Percentiles rank a stretch among this genome's conserved stretches.
Conservation (phyloP, 1,140 invertebrate genomes). For the Diabrotica virgifera region DNA sequence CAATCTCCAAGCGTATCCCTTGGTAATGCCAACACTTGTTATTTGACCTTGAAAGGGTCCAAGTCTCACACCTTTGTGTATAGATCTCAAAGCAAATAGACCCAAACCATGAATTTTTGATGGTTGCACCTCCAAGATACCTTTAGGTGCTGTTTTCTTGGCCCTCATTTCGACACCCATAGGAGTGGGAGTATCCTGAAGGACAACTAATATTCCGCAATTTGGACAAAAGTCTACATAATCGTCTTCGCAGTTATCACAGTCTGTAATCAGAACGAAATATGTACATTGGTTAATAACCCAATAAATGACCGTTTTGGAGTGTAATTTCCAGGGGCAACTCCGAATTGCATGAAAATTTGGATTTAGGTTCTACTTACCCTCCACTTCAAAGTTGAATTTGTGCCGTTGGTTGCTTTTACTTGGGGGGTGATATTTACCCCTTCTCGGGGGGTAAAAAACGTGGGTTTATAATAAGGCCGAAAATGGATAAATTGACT, state of each 20-base stretch:
- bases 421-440: too few species aligned
- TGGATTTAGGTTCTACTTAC: too few species aligned
- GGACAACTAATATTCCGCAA: slow-evolving; percentile 26
- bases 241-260: slow-evolving; percentile 30
- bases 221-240: slow-evolving; percentile 31
- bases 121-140: slow-evolving; percentile 17
- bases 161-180: slow-evolving; percentile 25
- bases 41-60: slow-evolving; percentile 48
- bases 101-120: slow-evolving; percentile 41
- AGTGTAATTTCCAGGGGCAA: too few species aligned
- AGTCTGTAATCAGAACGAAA: slow-evolving; percentile 23
- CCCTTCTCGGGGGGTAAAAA: too few species aligned
- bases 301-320: too few species aligned
- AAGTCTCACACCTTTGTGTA: slow-evolving; percentile 48
- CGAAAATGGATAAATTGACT: too few species aligned
- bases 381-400: too few species aligned
- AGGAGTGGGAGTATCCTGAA: slow-evolving; percentile 25
- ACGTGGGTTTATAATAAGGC: too few species aligned
- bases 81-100: slow-evolving; percentile 44
- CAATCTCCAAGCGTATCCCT: slow-evolving; percentile 43
- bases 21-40: slow-evolving; percentile 29
- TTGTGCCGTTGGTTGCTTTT: too few species aligned
- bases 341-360: too few species aligned
- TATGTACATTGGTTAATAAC: not conserved
- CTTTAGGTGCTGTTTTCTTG: slow-evolving; percentile 18